Percentiles rank a stretch among this genome's conserved stretches.
Conservation (phyloP, 1,140 invertebrate species). For the Solenopsis invicta region DNA sequence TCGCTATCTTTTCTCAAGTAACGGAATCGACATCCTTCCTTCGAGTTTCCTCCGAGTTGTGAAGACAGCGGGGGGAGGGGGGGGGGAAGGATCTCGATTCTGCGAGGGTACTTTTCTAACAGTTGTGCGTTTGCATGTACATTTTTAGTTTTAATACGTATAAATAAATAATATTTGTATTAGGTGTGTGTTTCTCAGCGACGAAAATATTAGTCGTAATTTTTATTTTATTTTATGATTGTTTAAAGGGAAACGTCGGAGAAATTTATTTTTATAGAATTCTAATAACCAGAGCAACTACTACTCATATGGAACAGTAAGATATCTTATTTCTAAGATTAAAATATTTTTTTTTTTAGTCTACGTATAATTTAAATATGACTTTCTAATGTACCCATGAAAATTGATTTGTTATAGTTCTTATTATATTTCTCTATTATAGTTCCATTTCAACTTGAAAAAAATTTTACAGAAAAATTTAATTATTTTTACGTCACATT, state of each 20-base stretch:
- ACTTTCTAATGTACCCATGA: neutral
- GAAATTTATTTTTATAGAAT: neutral
- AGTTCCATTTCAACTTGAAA: neutral
- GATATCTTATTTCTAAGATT: neutral
- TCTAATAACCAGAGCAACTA: neutral
- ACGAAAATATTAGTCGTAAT: neutral
- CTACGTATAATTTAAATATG: neutral
- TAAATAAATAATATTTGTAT: constrained; percentile 14
- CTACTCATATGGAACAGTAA: neutral
- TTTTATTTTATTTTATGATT: neutral
- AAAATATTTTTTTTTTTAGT: neutral
- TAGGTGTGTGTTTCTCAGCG: neutral
- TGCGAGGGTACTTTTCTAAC: neutral
- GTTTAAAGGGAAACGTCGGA: neutral
- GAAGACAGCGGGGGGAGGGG: constrained; percentile 13
- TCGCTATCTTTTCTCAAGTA: neutral
- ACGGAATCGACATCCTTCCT: constrained; percentile 10
- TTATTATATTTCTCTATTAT: too few relatives aligned
- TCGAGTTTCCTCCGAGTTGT: neutral
- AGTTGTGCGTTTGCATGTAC: neutral
- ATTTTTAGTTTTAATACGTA: neutral
- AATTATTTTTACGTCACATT: neutral
- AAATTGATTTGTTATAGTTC: neutral
- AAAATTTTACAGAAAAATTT: neutral
- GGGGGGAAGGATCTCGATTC: neutral